A percentile compares a stretch with the other conserved stretches of the same genome.
Evolutionary conservation across 35 echinoderm and acorn worm species (phyloP).

Genomic region (Apostichopus parvimensis): DNA sequence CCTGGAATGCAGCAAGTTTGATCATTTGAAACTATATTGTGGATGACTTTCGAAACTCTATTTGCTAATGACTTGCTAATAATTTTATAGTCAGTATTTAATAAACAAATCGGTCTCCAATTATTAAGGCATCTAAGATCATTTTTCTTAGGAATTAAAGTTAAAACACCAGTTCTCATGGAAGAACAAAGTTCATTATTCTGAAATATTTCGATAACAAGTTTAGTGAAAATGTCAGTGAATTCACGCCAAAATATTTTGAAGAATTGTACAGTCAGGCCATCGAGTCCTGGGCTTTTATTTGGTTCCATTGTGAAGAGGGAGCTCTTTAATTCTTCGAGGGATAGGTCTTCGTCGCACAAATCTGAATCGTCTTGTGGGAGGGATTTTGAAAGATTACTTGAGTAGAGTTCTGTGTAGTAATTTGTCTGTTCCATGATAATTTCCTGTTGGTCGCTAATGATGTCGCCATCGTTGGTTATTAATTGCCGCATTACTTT

Average conservation of each 20-base stretch:
- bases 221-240: background rate
- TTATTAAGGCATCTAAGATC: constrained; percentile 9
- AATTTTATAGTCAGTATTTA: constrained; percentile 57
- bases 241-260: constrained; percentile 29
- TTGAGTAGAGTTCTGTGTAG: background rate
- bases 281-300: constrained; percentile 42
- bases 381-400: background rate
- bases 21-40: constrained; percentile 46
- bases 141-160: constrained; percentile 4
- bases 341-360: background rate
- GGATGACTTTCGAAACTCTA: constrained; percentile 50
- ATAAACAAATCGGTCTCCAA: constrained; percentile 46
- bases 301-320: constrained; percentile 6
- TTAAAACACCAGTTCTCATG: constrained; percentile 20
- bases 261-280: constrained; percentile 40
- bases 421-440: background rate
- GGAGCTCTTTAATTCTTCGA: background rate
- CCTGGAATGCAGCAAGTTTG: constrained; percentile 68
- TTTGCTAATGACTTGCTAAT: constrained; percentile 21
- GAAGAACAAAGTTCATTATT: constrained; percentile 1
- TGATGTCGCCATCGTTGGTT: background rate
- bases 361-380: background rate
- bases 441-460: background rate
- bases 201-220: constrained; percentile 3
- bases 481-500: constrained; percentile 29